Evolutionary conservation across 2,113 vertebrate genomes (phyloP).

Genomic region (Megaceryle torquata): DNA sequence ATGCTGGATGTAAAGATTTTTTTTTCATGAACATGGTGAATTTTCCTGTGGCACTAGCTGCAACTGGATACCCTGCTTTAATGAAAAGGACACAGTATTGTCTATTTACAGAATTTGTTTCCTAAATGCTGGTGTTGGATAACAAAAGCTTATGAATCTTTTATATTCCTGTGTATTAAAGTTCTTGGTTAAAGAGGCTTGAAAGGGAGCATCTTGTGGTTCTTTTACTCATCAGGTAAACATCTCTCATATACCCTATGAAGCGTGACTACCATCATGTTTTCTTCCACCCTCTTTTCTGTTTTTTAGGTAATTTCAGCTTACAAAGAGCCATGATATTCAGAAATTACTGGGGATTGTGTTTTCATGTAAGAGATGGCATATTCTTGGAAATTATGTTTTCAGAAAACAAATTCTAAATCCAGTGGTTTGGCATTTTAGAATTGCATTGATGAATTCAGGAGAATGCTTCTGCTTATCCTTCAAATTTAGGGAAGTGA

Average conservation of each 20-base stretch:
- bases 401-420: background rate
- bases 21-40: background rate
- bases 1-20: background rate
- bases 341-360: background rate
- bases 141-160: conserved; percentile 38
- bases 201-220: background rate
- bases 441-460: background rate
- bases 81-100: background rate
- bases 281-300: background rate
- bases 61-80: background rate
- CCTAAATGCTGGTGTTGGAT: conserved; percentile 16
- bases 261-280: background rate
- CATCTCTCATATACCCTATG: background rate
- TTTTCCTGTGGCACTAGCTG: background rate
- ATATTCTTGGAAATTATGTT: background rate
- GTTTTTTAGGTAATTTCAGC: background rate
- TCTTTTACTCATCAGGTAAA: background rate
- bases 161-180: conserved; percentile 26
- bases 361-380: background rate
- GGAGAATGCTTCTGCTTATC: background rate
- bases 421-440: background rate
- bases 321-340: background rate
- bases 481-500: background rate
- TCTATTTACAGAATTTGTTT: conserved; percentile 42
- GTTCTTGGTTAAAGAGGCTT: background rate